Evolutionary conservation across 2,113 vertebrate genomes (phyloP).

Genomic region (Oreotragus oreotragus): DNA sequence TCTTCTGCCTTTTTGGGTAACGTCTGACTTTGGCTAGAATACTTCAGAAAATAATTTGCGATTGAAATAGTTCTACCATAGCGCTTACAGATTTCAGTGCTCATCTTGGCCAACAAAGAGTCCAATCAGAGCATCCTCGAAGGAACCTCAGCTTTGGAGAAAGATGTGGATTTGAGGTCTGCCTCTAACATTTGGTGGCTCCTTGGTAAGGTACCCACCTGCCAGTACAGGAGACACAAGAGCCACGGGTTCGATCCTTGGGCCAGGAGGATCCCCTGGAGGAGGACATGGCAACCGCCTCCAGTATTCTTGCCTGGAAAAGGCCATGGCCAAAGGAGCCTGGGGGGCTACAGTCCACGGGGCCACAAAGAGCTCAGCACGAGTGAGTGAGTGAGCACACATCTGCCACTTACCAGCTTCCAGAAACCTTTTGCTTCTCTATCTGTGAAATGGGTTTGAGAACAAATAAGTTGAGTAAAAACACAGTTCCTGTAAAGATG

Average conservation of each 20-base stretch:
- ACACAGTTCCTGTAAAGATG: background rate
- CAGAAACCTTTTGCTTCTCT: background rate
- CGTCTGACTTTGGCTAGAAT: background rate
- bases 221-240: background rate
- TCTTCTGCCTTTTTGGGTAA: background rate
- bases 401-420: background rate
- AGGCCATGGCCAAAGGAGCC: background rate
- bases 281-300: background rate
- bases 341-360: rapidly evolving
- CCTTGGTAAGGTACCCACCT: background rate
- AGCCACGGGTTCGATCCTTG: background rate
- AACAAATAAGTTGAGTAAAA: background rate
- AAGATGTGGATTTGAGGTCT: background rate
- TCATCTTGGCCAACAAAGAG: background rate
- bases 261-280: background rate
- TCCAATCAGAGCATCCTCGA: background rate
- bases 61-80: background rate
- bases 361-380: background rate
- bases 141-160: background rate
- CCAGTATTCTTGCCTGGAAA: background rate
- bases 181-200: background rate
- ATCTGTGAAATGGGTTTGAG: background rate
- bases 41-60: background rate
- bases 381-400: background rate
- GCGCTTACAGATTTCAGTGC: background rate